Base-by-base conservation (phyloP, 2,888 invertebrate species). In the Caenorhabditis panamensis region DNA sequence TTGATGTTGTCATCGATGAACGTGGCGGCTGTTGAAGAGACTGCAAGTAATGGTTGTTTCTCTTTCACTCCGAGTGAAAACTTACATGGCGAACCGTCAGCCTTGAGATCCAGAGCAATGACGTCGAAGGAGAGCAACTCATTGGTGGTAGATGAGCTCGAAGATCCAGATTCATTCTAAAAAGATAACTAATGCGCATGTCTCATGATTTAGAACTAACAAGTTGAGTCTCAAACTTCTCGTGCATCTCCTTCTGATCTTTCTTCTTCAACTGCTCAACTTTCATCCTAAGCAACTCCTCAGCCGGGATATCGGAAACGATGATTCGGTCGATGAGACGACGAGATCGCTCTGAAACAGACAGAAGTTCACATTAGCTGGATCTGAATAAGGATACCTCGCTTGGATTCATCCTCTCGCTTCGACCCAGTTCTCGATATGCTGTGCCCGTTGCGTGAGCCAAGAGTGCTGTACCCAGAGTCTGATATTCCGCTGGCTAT, bases 371-470 rank as follows among this genome's bases (percentile, higher is more conserved):
- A n/a, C n/a, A n/a, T n/a, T n/a, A n/a, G n/a, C n/a, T n/a, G n/a
- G n/a, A n/a, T n/a, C n/a, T n/a, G n/a, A n/a, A n/a, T n/a, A n/a
- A n/a, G n/a, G n/a, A n/a, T 36, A 73, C 73, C 73, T 49, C 54
- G 13, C 11, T 68, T 68, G 20, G 18, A 61, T n/a, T 79, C 72
- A 62, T 71, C 71, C 26, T 79, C 79, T 11, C 79, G 61, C 24
- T 67, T 71, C 59, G 79, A 79, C 16, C 79, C 75, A 64, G 36
- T 64, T 54, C 79, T 73, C 16, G 79, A 79, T 22, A 79, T 69
- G 41, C 79, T 79, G 2, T 62, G 61, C 1, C 79, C 79, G 9
- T 37, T 44, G 44, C 63, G 37, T 16, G 63, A 47, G 0, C 62
- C 72, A 26, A 62, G 41, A 6, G 63, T 73, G 0, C 63, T 58